A percentile compares a stretch with the other conserved stretches of the same genome.
Conservation (phyloP, 2,797 vertebrate species). For the Rhinichthys osculus region DNA sequence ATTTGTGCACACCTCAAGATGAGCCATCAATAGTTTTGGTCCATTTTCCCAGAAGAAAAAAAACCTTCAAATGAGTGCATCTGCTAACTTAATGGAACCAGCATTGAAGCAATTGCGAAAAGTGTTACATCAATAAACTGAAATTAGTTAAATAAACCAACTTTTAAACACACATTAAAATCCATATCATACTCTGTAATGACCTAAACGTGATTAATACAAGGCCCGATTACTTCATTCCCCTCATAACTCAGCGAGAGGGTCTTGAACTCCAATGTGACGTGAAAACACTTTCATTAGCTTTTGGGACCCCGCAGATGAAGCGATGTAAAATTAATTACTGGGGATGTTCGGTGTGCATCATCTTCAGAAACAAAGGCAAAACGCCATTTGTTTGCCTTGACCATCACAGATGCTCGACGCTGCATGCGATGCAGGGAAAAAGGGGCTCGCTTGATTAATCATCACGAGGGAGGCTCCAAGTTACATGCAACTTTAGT, state of each 20-base stretch:
- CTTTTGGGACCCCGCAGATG: constrained; percentile 74
- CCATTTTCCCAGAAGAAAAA: not conserved
- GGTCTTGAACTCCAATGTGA: constrained; percentile 60
- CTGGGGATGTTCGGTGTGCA: constrained; percentile 77
- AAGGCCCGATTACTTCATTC: constrained; percentile 55
- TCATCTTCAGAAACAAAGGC: constrained; percentile 79
- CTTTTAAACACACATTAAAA: constrained; percentile 50
- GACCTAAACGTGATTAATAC: constrained; percentile 51
- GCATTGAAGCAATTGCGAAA: not conserved
- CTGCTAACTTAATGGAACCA: not conserved
- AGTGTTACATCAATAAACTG: not conserved
- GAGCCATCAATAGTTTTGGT: not conserved
- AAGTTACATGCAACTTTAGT: constrained; percentile 92
- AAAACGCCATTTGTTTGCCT: constrained; percentile 82
- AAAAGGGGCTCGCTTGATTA: constrained; percentile 87
- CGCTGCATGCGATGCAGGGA: constrained; percentile 79
- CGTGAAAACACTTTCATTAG: constrained; percentile 70
- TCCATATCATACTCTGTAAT: constrained; percentile 15
- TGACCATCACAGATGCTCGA: constrained; percentile 81
- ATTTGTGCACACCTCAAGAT: not conserved
- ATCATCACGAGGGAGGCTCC: constrained; percentile 86
- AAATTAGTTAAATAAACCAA: not conserved
- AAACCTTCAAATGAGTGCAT: not conserved
- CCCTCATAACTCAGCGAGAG: constrained; percentile 57
- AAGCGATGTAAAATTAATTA: constrained; percentile 81